Evolutionary conservation across 2,113 vertebrate genomes (phyloP).

Genomic region (Cephalopholis sonnerati): DNA sequence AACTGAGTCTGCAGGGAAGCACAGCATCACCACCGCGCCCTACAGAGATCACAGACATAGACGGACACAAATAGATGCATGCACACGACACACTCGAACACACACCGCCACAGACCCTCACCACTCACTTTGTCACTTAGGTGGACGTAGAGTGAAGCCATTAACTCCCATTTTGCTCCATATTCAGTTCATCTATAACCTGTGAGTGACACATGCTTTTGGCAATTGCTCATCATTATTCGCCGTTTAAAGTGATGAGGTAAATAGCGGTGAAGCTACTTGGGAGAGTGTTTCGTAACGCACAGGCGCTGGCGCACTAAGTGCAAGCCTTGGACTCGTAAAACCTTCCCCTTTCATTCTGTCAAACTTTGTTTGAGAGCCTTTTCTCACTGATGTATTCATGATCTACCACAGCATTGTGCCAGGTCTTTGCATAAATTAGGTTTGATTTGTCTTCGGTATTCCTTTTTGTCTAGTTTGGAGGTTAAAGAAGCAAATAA

Average conservation of each 20-base stretch:
- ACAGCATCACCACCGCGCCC: slow-evolving; percentile 29
- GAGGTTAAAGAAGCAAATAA: slow-evolving; percentile 39
- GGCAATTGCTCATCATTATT: slow-evolving; percentile 38
- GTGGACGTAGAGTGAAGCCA: slow-evolving; percentile 23
- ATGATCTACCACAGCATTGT: slow-evolving; percentile 14
- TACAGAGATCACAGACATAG: slow-evolving; percentile 53
- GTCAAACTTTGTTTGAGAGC: slow-evolving; percentile 48
- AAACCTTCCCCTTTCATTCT: slow-evolving; percentile 35
- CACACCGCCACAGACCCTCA: slow-evolving; percentile 10
- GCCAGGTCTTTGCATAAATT: slow-evolving; percentile 36
- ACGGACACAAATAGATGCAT: slow-evolving; percentile 3
- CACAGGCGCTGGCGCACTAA: slow-evolving; percentile 13
- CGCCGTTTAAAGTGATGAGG: slow-evolving; percentile 36
- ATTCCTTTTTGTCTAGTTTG: slow-evolving; percentile 27
- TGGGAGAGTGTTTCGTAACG: slow-evolving; percentile 34
- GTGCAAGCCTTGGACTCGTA: slow-evolving; percentile 36
- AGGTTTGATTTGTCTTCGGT: slow-evolving; percentile 17
- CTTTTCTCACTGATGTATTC: slow-evolving; percentile 31
- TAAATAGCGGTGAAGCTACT: slow-evolving; percentile 41
- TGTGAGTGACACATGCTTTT: slow-evolving; percentile 30
- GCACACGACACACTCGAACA: not conserved
- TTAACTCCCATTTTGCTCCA: slow-evolving; percentile 1
- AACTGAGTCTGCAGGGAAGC: slow-evolving; percentile 57
- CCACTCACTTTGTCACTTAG: slow-evolving; percentile 20
- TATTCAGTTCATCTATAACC: slow-evolving; percentile 18